Conservation (phyloP, 53 echinoderm and acorn worm species). For the Mesocentrotus franciscanus region DNA sequence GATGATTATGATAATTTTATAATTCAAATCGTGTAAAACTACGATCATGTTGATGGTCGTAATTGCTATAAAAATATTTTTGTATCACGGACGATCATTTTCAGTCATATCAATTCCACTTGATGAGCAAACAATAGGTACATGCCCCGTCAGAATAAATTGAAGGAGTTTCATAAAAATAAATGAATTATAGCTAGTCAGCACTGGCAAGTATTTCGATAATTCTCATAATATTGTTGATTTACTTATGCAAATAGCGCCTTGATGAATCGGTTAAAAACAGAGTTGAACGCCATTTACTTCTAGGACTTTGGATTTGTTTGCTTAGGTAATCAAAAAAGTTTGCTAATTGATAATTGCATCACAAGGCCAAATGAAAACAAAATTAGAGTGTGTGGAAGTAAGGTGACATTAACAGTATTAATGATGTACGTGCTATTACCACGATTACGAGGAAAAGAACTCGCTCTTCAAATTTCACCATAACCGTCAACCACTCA, state of each 20-base stretch:
- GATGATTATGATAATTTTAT: no score
- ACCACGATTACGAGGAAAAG: background rate
- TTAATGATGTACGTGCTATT: background rate
- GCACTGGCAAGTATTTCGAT: background rate
- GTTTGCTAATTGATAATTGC: background rate
- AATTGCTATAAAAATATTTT: no score
- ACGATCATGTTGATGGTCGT: no score
- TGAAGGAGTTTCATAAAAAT: background rate
- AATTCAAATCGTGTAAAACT: no score
- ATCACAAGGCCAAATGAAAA: background rate
- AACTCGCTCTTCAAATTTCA: background rate
- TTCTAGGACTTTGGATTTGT: background rate
- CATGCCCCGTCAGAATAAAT: background rate
- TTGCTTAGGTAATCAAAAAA: background rate
- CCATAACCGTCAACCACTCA: background rate
- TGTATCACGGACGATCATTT: no score
- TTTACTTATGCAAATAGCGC: background rate
- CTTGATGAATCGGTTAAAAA: background rate
- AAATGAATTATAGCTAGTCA: background rate
- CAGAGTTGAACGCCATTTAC: background rate
- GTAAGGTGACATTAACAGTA: background rate
- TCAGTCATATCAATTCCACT: background rate
- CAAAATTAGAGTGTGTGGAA: background rate
- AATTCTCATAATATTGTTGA: background rate
- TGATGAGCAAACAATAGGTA: background rate